phyloP scores from a whole-genome alignment of 2,888 invertebrate genomes.

The Girardia tigrina region DNA sequence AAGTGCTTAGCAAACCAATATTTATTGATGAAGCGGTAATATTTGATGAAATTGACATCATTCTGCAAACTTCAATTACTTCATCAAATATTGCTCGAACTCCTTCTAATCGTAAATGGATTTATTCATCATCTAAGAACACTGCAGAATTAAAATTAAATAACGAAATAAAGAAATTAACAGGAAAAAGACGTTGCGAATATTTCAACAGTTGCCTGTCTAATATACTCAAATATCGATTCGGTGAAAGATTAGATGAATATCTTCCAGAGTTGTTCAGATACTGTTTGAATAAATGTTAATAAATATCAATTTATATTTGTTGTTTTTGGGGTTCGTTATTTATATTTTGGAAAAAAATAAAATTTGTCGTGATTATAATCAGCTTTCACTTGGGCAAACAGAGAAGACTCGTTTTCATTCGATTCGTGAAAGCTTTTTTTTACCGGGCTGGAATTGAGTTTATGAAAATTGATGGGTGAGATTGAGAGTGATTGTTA shows the following conservation, averaged over 20 bases:
- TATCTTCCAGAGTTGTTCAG: not conserved
- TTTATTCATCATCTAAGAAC: not conserved
- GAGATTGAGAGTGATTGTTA: no score
- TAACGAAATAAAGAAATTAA: not conserved
- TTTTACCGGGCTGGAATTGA: no score
- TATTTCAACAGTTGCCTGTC: not conserved
- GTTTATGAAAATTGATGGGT: no score
- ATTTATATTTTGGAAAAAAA: no score
- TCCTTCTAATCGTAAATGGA: not conserved
- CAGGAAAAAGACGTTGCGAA: constrained; percentile 3
- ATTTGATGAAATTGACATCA: not conserved
- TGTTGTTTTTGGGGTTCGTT: no score
- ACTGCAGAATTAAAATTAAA: not conserved
- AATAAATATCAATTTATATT: no score
- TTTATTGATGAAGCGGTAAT: not conserved
- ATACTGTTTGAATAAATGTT: not conserved
- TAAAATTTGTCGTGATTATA: no score
- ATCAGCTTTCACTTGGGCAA: no score
- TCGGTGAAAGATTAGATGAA: constrained; percentile 13
- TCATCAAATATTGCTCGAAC: not conserved
- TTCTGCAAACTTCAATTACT: not conserved
- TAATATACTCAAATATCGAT: not conserved
- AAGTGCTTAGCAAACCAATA: not conserved
- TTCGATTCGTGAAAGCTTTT: no score
- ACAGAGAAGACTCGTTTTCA: no score